Base-by-base conservation (phyloP, 2,797 vertebrate species). In the Gastrophryne carolinensis region DNA sequence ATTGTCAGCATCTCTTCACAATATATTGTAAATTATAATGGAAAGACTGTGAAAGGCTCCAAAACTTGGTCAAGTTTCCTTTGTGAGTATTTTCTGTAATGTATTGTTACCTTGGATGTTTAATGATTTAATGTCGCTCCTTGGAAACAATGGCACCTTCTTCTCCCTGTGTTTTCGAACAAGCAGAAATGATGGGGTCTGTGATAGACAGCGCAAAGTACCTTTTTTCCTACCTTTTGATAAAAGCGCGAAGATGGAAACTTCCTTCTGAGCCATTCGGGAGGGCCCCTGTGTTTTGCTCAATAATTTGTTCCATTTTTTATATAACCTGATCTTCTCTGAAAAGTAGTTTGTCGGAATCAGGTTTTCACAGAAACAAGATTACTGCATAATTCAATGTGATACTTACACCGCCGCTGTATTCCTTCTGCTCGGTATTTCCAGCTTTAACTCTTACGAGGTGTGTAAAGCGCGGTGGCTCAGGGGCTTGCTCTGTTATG, bases 331-430 rank as follows among this genome's bases (percentile, higher is more conserved):
- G 23, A 27, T 17, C 23, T 63, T 41, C 10, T 17, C 35, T 5
- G 58, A 39, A 30, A 56, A 56, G 58, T 27, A 35, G 37, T 62
- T 44, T 63, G 35, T 44, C 27, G 12, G 60, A 41, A 41, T 44
- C 37, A 10, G 60, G 26, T 63, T 44, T 7, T 63, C 60, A 8
- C 15, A 39, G 60, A 44, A 26, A 41, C 21, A 11, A 61, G 32
- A 39, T 37, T 39, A 17, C 58, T 13, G 35, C 19, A 24, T 61
- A 61, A 61, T 61, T 24, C 21, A 35, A 61, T 39, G 24, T 39
- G 35, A 17, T 61, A 15, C 21, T 17, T 35, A 39, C 4, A 10
- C n/a, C 17, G 30, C n/a, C 15, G 12, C 27, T 17, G 8, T 10
- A n/a, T 41, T 41, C 17, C 39, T 41, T 41, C 5, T 6, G 13